Evolutionary conservation across 2,888 invertebrate species (phyloP), one percentile per base, ranked within the genome.

Genomic region (Caradrina clavipalpis): DNA sequence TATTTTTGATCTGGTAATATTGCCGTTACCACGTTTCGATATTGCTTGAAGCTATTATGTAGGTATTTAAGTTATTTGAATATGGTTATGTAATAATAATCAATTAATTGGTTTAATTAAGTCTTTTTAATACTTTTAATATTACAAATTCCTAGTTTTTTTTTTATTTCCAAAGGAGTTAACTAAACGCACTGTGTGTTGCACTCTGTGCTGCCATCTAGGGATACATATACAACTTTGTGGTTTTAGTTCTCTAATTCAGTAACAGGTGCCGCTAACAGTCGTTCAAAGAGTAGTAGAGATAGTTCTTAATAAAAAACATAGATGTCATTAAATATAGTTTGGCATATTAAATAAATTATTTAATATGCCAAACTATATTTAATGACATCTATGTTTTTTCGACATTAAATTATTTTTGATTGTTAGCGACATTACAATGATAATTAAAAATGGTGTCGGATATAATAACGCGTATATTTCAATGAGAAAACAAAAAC

Each of bases 291-390:
- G 6, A 2, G 0, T 26, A 26, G 26, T 26, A 26, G 26, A 26
- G 11, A 39, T 59, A 53, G 66, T 81, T 61, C 51, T 22, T 5
- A 0, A 0, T n/a, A 0, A 15, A 26, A 8, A 21, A 15, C 8
- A 59, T 57, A 84, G 82, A 84, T 78, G 82, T 60, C 82, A 70
- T 15, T 76, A 35, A 73, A 76, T 71, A 47, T 42, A 71, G n/a
- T 17, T 35, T 35, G 13, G 22, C 10, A 22, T 5, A 19, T 31
- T 2, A 49, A 59, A 39, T 22, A 17, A 26, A 56, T 59, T 66
- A 68, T 55, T 66, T n/a, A n/a, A n/a, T n/a, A n/a, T n/a, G n/a
- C n/a, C n/a, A n/a, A n/a, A n/a, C n/a, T n/a, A n/a, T n/a, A n/a
- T n/a, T n/a, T n/a, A n/a, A n/a, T n/a, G n/a, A n/a, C n/a, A n/a